Conservation (phyloP, 2,113 vertebrate species). For the Dasyurus viverrinus region DNA sequence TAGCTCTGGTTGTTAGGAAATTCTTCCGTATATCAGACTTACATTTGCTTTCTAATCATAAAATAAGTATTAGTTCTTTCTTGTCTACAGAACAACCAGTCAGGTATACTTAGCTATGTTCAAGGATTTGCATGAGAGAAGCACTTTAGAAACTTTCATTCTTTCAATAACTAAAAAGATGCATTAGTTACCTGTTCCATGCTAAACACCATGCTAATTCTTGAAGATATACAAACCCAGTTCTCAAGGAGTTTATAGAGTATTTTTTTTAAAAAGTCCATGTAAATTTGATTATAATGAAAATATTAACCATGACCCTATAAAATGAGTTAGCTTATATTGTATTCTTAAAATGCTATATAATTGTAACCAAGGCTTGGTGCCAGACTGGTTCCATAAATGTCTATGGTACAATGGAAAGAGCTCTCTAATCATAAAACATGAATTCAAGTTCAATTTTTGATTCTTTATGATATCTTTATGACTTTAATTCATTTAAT, state of each 20-base stretch:
- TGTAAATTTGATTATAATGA: not conserved
- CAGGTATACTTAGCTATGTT: not conserved
- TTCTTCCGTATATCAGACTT: not conserved
- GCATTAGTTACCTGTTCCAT: not conserved
- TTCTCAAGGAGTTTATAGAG: not conserved
- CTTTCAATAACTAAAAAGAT: not conserved
- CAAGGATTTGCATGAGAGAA: not conserved
- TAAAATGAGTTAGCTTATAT: not conserved
- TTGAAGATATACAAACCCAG: not conserved
- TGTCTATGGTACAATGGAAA: not conserved
- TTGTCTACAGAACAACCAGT: not conserved
- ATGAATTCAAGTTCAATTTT: not conserved
- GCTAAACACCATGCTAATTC: not conserved
- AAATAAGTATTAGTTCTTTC: not conserved
- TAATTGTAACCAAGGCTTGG: not conserved
- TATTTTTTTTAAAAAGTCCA: not conserved
- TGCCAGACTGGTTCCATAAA: not conserved
- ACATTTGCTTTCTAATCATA: not conserved
- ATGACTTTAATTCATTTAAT: not conserved
- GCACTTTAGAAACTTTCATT: not conserved
- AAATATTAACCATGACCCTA: not conserved
- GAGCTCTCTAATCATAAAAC: not conserved
- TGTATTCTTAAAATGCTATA: not conserved
- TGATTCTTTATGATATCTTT: not conserved
- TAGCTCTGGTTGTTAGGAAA: not conserved